Percentiles rank a stretch among this genome's conserved stretches.
Evolutionary conservation across 2,113 vertebrate genomes (phyloP).

Genomic region (Podarcis muralis): DNA sequence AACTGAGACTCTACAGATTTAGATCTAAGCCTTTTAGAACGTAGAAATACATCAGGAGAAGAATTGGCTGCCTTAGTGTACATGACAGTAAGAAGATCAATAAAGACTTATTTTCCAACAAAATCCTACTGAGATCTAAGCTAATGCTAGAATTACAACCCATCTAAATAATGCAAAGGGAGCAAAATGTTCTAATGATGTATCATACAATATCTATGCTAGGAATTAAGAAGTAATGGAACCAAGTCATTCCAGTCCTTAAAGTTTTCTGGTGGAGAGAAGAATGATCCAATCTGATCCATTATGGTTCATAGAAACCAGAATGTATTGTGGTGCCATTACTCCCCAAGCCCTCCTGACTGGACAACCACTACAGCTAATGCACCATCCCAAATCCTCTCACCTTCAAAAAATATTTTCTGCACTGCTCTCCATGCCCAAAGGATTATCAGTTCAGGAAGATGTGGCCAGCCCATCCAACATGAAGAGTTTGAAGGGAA

Average conservation of each 20-base stretch:
- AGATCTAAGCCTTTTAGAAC: slow-evolving; percentile 56
- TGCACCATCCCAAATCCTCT: no score
- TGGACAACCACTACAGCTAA: neutral
- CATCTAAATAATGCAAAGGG: slow-evolving; percentile 38
- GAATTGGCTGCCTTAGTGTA: slow-evolving; percentile 14
- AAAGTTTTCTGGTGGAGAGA: neutral
- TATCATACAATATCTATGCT: neutral
- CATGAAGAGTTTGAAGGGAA: neutral
- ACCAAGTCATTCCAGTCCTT: neutral
- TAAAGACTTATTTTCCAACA: slow-evolving; percentile 16
- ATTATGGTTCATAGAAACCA: no score
- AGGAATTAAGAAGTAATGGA: neutral
- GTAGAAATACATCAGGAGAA: slow-evolving; percentile 23
- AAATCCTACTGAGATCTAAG: slow-evolving; percentile 12
- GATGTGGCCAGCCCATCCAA: no score
- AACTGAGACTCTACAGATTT: slow-evolving; percentile 47
- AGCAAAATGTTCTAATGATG: neutral
- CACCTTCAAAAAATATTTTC: neutral
- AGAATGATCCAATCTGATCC: neutral
- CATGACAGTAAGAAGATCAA: slow-evolving; percentile 37
- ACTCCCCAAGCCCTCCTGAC: neutral
- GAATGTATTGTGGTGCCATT: neutral
- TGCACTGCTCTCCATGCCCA: no score
- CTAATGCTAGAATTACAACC: neutral
- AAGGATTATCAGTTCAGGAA: no score